Conservation (phyloP, 1,140 invertebrate genomes). For the Pseudomyrmex flavicornis region DNA sequence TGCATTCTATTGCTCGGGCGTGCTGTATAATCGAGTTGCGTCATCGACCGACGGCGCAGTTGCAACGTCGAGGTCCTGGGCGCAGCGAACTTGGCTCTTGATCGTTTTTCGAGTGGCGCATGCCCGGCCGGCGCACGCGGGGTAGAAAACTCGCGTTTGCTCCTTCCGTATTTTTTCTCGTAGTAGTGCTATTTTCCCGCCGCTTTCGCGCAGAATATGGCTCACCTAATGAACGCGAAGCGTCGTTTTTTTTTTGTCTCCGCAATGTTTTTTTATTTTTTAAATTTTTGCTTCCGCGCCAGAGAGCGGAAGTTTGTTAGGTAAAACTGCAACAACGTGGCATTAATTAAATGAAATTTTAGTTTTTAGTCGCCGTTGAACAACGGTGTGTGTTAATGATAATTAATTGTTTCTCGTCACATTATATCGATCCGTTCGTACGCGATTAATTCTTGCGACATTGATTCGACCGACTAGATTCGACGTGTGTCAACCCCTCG, state of each 20-base stretch:
- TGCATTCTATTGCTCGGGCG: constrained; percentile 61
- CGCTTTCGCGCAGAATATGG: constrained; percentile 5
- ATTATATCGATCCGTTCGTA: background rate
- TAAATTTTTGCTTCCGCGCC: too few relatives aligned
- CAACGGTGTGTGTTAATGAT: background rate
- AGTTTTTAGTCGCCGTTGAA: background rate
- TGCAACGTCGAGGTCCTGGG: constrained; percentile 54
- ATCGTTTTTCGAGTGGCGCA: constrained; percentile 57
- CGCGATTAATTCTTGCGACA: constrained; percentile 14
- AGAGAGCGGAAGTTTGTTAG: too few relatives aligned
- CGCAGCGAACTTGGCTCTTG: constrained; percentile 58
- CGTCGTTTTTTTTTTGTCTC: too few relatives aligned
- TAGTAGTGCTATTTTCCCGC: constrained; percentile 1
- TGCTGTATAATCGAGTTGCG: constrained; percentile 64
- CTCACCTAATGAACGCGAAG: constrained; percentile 24
- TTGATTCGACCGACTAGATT: constrained; percentile 32
- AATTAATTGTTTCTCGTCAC: background rate
- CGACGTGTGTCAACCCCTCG: constrained; percentile 24
- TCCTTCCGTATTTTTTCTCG: background rate
- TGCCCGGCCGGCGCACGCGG: constrained; percentile 31
- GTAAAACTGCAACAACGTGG: too few relatives aligned
- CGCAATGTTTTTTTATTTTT: too few relatives aligned
- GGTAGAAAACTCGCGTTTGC: constrained; percentile 2
- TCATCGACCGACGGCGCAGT: constrained; percentile 57
- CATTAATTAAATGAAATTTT: background rate